These are phyloP conservation scores for Thinocorus orbignyianus DNA, from an alignment of 2,113 vertebrate genomes.

Conservation along the genomic window DNA sequence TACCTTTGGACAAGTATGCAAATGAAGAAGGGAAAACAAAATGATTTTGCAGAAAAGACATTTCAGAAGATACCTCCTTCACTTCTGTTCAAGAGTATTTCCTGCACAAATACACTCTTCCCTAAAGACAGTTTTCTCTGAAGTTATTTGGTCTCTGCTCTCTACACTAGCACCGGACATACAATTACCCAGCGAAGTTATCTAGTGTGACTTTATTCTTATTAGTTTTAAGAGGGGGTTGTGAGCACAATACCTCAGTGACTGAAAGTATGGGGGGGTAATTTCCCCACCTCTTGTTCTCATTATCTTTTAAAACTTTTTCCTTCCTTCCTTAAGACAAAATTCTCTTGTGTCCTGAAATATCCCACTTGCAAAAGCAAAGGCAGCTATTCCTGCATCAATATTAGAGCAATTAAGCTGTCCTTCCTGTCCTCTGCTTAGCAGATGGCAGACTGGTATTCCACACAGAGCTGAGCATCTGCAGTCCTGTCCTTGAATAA, in stretches of 20 bases:
- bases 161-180: not conserved
- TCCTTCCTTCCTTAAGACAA: slow-evolving; percentile 33
- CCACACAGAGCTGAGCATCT: slow-evolving; percentile 51
- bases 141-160: not conserved
- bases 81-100: not conserved
- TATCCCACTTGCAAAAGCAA: slow-evolving; percentile 44
- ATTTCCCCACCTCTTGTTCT: slow-evolving; percentile 39
- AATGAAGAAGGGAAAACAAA: not conserved
- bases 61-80: not conserved
- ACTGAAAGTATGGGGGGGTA: slow-evolving; percentile 1
- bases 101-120: not conserved
- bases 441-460: slow-evolving; percentile 59
- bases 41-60: not conserved
- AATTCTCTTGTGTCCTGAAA: slow-evolving; percentile 40
- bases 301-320: slow-evolving; percentile 44
- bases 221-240: slow-evolving; percentile 21
- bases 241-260: slow-evolving; percentile 32
- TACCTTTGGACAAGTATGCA: not conserved
- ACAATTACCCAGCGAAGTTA: not conserved
- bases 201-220: slow-evolving; percentile 27
- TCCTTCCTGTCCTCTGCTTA: slow-evolving; percentile 53
- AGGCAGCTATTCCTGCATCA: slow-evolving; percentile 43
- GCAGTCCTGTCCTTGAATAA: slow-evolving; percentile 42
- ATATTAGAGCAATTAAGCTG: slow-evolving; percentile 51
- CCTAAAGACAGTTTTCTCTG: not conserved